Percentiles rank a stretch among this genome's conserved stretches.
Evolutionary conservation across 2,113 vertebrate genomes (phyloP).

Genomic region (Corvus moneduloides): DNA sequence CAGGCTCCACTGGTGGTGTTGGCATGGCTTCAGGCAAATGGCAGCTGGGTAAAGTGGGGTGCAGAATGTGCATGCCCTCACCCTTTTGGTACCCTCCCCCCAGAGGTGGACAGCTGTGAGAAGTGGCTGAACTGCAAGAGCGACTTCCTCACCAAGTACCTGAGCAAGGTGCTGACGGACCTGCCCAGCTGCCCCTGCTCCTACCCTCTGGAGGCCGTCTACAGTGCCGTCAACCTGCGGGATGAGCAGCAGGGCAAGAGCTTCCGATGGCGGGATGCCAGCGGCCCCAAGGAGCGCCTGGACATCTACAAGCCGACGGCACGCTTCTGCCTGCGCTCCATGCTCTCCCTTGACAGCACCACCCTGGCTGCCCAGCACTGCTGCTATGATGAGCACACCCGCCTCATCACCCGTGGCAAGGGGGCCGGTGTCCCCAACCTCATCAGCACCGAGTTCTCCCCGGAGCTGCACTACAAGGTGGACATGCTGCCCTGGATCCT

Average conservation of each 20-base stretch:
- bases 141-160: conserved; percentile 86
- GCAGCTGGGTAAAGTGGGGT: not conserved
- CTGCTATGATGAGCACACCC: conserved; percentile 83
- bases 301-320: conserved; percentile 91
- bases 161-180: conserved; percentile 83
- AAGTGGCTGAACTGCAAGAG: conserved; percentile 95
- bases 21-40: not conserved
- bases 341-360: conserved; percentile 80
- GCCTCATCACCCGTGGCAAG: conserved; percentile 88
- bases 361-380: conserved; percentile 89
- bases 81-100: not conserved
- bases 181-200: conserved; percentile 90
- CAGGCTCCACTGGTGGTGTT: not conserved
- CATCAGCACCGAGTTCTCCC: conserved; percentile 90
- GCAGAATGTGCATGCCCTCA: not conserved
- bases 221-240: conserved; percentile 78
- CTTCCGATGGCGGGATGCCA: conserved; percentile 89
- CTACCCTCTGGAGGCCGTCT: conserved; percentile 80
- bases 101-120: conserved; percentile 92
- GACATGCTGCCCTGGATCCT: conserved; percentile 92
- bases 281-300: conserved; percentile 83
- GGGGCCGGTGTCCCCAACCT: conserved; percentile 87
- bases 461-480: conserved; percentile 91
- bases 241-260: conserved; percentile 76
- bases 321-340: conserved; percentile 84